These are phyloP conservation scores for Tetragonula carbonaria DNA, from an alignment of 2,888 invertebrate species.

Conservation along the genomic window DNA sequence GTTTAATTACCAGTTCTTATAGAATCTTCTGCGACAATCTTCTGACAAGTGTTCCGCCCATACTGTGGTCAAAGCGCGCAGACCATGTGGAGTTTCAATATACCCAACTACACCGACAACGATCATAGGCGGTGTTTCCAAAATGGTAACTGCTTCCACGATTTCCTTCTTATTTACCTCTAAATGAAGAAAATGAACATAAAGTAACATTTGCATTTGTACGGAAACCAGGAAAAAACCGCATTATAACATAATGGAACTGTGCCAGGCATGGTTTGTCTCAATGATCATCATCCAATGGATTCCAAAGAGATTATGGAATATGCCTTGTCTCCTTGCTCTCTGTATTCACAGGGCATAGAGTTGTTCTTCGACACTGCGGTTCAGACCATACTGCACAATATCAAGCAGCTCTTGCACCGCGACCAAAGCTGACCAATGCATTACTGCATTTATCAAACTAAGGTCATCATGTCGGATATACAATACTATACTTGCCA, in stretches of 20 bases:
- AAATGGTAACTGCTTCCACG: constrained; percentile 98
- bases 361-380: constrained; percentile 88
- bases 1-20: constrained; percentile 97
- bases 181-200: constrained; percentile 79
- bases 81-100: constrained; percentile 99
- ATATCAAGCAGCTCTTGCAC: constrained; percentile 81
- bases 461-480: constrained; percentile 71
- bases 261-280: constrained; percentile 90
- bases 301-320: constrained; percentile 90
- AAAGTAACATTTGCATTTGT: constrained; percentile 7
- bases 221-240: not conserved
- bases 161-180: constrained; percentile 99
- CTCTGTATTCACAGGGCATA: constrained; percentile 85
- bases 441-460: constrained; percentile 72
- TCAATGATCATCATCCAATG: constrained; percentile 88
- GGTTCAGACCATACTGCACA: constrained; percentile 86
- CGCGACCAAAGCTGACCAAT: constrained; percentile 75
- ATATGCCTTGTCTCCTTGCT: constrained; percentile 88
- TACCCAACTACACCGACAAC: constrained; percentile 99
- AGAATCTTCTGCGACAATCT: constrained; percentile 99
- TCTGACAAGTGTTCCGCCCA: constrained; percentile 99
- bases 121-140: constrained; percentile 99
- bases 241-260: constrained; percentile 49
- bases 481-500: too few relatives aligned
- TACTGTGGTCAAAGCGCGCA: constrained; percentile 96